phyloP scores from a whole-genome alignment of 53 echinoderm and acorn worm species.

The Mesocentrotus franciscanus region DNA sequence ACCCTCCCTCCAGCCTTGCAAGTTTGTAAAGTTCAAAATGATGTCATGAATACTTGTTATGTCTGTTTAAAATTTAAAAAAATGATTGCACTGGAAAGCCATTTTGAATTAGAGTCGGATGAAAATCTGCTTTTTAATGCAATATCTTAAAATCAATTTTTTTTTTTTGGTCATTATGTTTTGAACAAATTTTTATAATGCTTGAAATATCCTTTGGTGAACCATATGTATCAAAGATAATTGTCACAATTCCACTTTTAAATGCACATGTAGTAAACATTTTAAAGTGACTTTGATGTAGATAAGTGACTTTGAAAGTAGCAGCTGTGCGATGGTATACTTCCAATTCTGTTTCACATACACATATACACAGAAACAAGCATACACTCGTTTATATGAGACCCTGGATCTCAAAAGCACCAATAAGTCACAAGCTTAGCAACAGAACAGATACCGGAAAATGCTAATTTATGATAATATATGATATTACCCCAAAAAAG shows the following conservation, averaged over 20 bases:
- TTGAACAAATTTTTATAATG: neutral
- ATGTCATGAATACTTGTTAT: neutral
- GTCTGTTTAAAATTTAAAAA: neutral
- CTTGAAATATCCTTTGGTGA: neutral
- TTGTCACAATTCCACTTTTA: neutral
- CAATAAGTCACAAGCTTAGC: neutral
- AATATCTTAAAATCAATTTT: neutral
- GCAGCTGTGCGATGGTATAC: neutral
- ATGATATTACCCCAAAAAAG: too few species aligned
- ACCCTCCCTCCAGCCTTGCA: neutral
- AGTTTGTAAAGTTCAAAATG: neutral
- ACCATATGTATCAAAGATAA: neutral
- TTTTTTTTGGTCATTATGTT: neutral
- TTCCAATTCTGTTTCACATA: too few species aligned
- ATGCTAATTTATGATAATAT: too few species aligned
- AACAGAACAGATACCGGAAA: neutral
- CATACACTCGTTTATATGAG: neutral
- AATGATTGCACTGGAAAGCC: neutral
- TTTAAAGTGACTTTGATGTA: neutral
- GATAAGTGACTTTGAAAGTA: neutral
- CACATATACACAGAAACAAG: neutral
- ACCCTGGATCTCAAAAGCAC: neutral
- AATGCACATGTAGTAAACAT: neutral
- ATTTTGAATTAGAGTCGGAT: neutral
- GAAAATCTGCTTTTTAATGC: neutral